Evolutionary conservation across 1,140 invertebrate species (phyloP), one percentile per base, ranked within the genome.

Genomic region (Brachystomella parvula): DNA sequence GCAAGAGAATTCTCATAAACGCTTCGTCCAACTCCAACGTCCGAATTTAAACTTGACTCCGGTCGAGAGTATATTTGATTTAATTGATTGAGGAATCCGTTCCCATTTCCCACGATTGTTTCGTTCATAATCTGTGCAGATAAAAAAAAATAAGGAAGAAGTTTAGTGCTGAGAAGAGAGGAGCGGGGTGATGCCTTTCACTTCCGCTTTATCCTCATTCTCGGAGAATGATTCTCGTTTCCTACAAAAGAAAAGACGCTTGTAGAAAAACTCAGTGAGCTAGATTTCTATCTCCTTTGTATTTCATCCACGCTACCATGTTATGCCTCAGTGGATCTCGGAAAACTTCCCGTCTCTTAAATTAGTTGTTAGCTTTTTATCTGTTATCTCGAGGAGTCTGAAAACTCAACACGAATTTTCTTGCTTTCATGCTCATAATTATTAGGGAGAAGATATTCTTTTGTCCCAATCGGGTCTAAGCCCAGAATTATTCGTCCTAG

Each of bases 1-100:
- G 83, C 67, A 9, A 83, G 73, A 19, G 81, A 79, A 2, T 72
- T 74, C 62, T 76, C 74, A 15, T 69, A 69, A 3, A 68, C 61
- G 65, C 64, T 74, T 53, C 66, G 56, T 53, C 70, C 71, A 21
- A 62, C 24, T 32, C 39, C 39, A 9, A 44, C 39, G 30, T 30
- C 47, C 17, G 28, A n/a, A 0, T 33, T 63, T 30, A 49, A 28
- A 24, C 32, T 19, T 61, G 59, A 49, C 44, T 61, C 53, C 0
- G 65, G 68, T 30, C 66, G 12, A 1, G 67, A 47, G 53, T 73
- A 72, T 19, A 71, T 12, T 15, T 73, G 62, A 47, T 74, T 74
- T 21, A 74, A 57, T 58, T 71, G 49, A 26, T 56, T 28, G 29
- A 74, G 56, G 12, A 74, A 39, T 2, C 59, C 66, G 39, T 53